A percentile compares a stretch with the other conserved stretches of the same genome.
Conservation (phyloP, 2,888 invertebrate genomes). For the Muscina levida region DNA sequence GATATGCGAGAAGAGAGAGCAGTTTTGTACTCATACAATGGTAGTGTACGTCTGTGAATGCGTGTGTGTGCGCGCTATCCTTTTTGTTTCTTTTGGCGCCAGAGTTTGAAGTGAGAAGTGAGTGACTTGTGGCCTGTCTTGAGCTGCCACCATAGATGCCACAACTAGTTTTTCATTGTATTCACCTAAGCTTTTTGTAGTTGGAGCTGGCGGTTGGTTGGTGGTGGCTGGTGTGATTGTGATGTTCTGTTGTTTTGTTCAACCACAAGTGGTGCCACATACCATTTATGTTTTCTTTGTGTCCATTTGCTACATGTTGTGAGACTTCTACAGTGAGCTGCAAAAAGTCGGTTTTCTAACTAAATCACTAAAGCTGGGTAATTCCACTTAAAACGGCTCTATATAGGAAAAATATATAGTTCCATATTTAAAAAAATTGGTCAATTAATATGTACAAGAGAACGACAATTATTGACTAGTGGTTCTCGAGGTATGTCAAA, state of each 20-base stretch:
- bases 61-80: background rate
- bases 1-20: too few species aligned
- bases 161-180: constrained; percentile 26
- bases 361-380: too few species aligned
- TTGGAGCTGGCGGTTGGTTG: background rate
- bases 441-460: too few species aligned
- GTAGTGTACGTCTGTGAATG: background rate
- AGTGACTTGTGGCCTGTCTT: constrained; percentile 56
- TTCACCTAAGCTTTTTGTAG: background rate
- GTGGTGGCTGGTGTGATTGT: background rate
- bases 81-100: too few species aligned
- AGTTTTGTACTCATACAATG: background rate
- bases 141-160: constrained; percentile 43
- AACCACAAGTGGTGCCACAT: constrained; percentile 21
- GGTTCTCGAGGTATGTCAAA: too few species aligned
- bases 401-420: too few species aligned
- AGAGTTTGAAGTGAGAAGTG: background rate
- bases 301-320: background rate
- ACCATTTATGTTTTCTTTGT: constrained; percentile 14
- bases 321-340: too few species aligned
- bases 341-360: too few species aligned
- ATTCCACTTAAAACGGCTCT: too few species aligned
- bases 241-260: background rate
- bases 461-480: too few species aligned
- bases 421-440: too few species aligned